These are phyloP conservation scores for Pseudobourletiella spinata DNA, from an alignment of 1,140 invertebrate genomes.

Conservation along the genomic window DNA sequence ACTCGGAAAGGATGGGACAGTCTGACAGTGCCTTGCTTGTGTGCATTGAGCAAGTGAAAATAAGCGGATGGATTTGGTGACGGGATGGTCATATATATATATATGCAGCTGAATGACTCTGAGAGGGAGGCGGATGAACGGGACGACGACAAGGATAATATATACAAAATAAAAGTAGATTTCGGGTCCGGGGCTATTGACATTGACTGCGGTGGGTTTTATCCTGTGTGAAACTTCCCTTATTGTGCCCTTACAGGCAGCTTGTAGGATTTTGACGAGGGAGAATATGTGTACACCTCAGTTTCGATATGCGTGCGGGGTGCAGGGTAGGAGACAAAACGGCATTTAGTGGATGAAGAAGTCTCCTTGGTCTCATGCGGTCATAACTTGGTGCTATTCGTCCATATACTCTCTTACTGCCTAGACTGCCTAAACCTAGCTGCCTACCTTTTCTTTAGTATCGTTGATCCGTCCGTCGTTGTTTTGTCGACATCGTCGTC, in stretches of 20 bases:
- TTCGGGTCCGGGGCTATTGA: conserved; percentile 20
- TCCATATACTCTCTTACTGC: too few relatives aligned
- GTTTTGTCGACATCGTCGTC: too few relatives aligned
- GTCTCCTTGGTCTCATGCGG: not conserved
- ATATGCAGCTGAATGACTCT: not conserved
- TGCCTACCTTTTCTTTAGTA: not conserved
- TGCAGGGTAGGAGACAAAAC: too few relatives aligned
- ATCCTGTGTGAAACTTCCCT: not conserved
- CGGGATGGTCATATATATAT: too few relatives aligned
- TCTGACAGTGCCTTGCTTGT: too few relatives aligned
- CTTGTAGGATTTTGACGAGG: not conserved
- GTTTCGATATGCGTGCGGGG: too few relatives aligned
- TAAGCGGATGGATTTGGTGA: too few relatives aligned
- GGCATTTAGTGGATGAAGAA: not conserved
- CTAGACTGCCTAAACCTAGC: too few relatives aligned
- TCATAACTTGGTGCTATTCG: too few relatives aligned
- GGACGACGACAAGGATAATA: not conserved
- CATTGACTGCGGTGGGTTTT: conserved; percentile 21
- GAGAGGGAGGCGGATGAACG: not conserved
- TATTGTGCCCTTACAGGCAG: not conserved
- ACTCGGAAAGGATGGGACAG: too few relatives aligned
- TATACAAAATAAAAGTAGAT: not conserved
- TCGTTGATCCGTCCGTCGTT: not conserved
- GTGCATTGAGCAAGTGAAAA: too few relatives aligned
- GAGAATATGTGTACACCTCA: too few relatives aligned